These are phyloP conservation scores for Polypedilum vanderplanki DNA, from an alignment of 1,140 invertebrate species.

Conservation along the genomic window DNA sequence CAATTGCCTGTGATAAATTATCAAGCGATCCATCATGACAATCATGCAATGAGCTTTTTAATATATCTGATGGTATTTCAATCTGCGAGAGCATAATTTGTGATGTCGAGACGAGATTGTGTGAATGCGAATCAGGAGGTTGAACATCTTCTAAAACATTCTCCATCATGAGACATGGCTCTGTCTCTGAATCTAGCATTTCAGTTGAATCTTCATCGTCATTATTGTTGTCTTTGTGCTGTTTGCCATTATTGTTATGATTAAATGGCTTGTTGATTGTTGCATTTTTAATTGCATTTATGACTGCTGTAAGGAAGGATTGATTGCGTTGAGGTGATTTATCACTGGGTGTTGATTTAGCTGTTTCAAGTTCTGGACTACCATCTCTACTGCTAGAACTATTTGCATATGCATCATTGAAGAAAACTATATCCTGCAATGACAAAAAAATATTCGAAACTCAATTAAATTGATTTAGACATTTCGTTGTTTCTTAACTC, in stretches of 20 bases:
- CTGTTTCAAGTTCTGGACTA: slow-evolving; percentile 50
- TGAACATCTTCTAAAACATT: slow-evolving; percentile 60
- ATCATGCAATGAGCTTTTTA: slow-evolving; percentile 33
- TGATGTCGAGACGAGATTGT: slow-evolving; percentile 58
- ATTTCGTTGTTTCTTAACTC: too few relatives aligned
- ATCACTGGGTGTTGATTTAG: slow-evolving; percentile 34
- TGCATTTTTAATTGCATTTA: slow-evolving; percentile 59
- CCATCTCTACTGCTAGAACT: slow-evolving; percentile 52
- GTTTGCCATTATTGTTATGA: slow-evolving; percentile 36
- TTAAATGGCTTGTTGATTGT: slow-evolving; percentile 40
- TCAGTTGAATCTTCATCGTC: slow-evolving; percentile 53
- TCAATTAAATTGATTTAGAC: too few relatives aligned
- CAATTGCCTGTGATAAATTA: slow-evolving; percentile 57
- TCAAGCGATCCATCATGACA: slow-evolving; percentile 54
- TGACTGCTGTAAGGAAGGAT: slow-evolving; percentile 59
- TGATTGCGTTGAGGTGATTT: slow-evolving; percentile 53
- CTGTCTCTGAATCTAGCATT: slow-evolving; percentile 67
- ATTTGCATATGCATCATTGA: slow-evolving; percentile 63
- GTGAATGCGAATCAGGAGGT: slow-evolving; percentile 56
- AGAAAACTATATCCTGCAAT: slow-evolving; percentile 59
- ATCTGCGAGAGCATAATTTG: slow-evolving; percentile 42
- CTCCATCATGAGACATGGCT: slow-evolving; percentile 71
- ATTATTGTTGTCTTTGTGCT: slow-evolving; percentile 24
- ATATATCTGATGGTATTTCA: slow-evolving; percentile 40
- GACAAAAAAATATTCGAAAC: not conserved